Evolutionary conservation across 2,888 invertebrate genomes (phyloP), one percentile per base, ranked within the genome.

Genomic region (Eilema caniola): DNA sequence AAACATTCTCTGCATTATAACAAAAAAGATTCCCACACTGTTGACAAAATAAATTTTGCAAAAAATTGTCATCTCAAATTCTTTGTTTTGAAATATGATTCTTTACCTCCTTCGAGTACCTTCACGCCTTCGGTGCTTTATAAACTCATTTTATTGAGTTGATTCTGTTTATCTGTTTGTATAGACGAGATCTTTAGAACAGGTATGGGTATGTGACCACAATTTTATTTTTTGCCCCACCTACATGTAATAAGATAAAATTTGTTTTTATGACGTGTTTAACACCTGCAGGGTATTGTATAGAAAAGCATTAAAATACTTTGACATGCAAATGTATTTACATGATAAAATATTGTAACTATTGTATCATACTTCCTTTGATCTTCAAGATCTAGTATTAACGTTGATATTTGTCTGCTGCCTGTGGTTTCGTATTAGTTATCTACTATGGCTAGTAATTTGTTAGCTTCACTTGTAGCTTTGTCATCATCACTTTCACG

Each of bases 21-120:
- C 31, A 68, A 74, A 74, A 77, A 76, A 76, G 74, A 69, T 65
- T 76, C 76, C 79, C 80, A 74, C 80, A 80, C 73, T 76, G 78
- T 80, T 82, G 67, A 77, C 73, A 75, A 75, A 72, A 86, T 88
- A 89, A 90, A 90, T 83, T 85, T 78, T 72, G 89, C 89, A 87
- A 92, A 92, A 90, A 87, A 90, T 89, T 86, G 87, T 86, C 86
- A 89, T 90, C 91, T 93, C 92, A 84, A 85, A 89, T 92, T 91
- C 87, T 85, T 86, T 94, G 92, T 94, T 94, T 90, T 93, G 94
- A 89, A 94, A 94, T 87, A 85, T 81, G 90, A 94, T 82, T 81
- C 84, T 88, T n/a, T 85, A 90, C 89, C 90, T 89, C 90, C 81
- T 90, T 89, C 87, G 62, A 83, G 77, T 81, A 81, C 83, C 77